Conservation (phyloP, 2,113 vertebrate genomes). For the Ammodytes dubius region DNA sequence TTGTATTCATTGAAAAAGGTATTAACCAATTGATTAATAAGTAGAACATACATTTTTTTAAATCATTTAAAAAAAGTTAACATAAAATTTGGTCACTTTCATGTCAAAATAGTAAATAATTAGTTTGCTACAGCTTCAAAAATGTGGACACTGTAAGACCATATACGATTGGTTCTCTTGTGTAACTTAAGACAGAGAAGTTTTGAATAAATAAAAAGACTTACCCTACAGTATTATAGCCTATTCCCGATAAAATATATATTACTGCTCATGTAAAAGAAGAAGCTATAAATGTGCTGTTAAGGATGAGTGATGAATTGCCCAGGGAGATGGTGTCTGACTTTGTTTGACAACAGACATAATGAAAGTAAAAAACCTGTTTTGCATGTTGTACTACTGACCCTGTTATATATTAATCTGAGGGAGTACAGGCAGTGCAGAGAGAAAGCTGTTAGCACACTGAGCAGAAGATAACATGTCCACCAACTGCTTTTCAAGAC, state of each 20-base stretch:
- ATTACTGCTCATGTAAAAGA: background rate
- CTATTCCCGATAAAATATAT: background rate
- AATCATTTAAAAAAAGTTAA: too few relatives aligned
- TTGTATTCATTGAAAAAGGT: too few relatives aligned
- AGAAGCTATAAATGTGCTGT: background rate
- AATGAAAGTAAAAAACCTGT: slow-evolving; percentile 22
- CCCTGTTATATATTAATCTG: slow-evolving; percentile 42
- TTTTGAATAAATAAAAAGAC: background rate
- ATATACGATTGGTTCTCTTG: too few relatives aligned
- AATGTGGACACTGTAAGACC: background rate
- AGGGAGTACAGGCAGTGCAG: background rate
- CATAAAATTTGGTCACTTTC: too few relatives aligned
- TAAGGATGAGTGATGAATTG: background rate
- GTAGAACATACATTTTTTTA: too few relatives aligned
- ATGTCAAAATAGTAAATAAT: background rate
- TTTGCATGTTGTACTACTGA: slow-evolving; percentile 37
- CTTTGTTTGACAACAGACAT: slow-evolving; percentile 3
- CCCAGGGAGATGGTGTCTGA: background rate
- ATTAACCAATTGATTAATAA: too few relatives aligned
- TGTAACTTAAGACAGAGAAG: background rate
- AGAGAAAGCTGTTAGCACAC: background rate
- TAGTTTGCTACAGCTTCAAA: background rate
- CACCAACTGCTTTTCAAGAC: background rate
- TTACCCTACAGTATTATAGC: background rate
- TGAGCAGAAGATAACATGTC: background rate